Percentiles rank a stretch among this genome's conserved stretches.
Conservation (phyloP, 2,888 invertebrate species). For the Melanostoma scalare region DNA sequence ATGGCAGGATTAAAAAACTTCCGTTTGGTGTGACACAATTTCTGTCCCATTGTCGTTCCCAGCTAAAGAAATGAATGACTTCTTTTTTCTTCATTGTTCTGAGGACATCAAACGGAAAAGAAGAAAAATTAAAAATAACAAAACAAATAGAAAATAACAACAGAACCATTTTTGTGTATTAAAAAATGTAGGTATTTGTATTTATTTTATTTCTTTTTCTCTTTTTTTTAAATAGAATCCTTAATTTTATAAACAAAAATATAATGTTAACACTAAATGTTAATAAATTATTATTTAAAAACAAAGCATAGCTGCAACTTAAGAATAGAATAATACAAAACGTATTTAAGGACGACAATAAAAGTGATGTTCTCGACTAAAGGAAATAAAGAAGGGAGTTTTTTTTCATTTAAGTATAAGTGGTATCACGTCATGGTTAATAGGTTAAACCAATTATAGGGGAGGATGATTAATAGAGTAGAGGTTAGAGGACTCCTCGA, state of each 20-base stretch:
- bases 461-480: slow-evolving; percentile 29
- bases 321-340: slow-evolving; percentile 60
- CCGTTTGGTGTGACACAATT: slow-evolving; percentile 78
- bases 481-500: background rate
- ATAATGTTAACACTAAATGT: slow-evolving; percentile 46
- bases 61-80: slow-evolving; percentile 37
- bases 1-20: slow-evolving; percentile 81
- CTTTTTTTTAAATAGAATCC: slow-evolving; percentile 48
- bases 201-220: slow-evolving; percentile 8
- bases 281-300: slow-evolving; percentile 59
- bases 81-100: slow-evolving; percentile 64
- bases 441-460: slow-evolving; percentile 66
- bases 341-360: slow-evolving; percentile 29
- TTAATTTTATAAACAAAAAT: slow-evolving; percentile 48
- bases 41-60: slow-evolving; percentile 54
- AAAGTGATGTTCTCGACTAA: slow-evolving; percentile 30
- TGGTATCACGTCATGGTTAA: slow-evolving; percentile 73
- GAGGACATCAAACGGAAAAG: slow-evolving; percentile 74
- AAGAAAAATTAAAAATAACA: slow-evolving; percentile 47
- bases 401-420: slow-evolving; percentile 61
- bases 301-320: slow-evolving; percentile 45
- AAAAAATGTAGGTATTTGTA: slow-evolving; percentile 58
- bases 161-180: slow-evolving; percentile 54
- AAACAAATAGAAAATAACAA: slow-evolving; percentile 20
- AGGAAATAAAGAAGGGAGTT: slow-evolving; percentile 11